phyloP scores from a whole-genome alignment of 2,113 vertebrate genomes.

The Platichthys stellatus region DNA sequence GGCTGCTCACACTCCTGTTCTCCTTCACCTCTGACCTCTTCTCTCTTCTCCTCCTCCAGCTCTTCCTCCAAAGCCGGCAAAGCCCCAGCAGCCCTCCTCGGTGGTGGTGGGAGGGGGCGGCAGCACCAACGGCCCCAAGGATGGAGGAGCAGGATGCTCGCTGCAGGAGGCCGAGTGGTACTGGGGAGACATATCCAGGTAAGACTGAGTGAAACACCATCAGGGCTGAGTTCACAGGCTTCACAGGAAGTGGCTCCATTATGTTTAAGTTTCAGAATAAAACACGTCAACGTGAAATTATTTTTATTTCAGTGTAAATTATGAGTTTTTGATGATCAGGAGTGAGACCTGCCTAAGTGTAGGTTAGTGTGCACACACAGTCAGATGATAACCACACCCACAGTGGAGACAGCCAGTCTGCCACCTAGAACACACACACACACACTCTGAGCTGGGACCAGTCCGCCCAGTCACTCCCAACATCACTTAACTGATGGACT shows the following conservation, averaged over 20 bases:
- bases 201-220: neutral
- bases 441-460: neutral
- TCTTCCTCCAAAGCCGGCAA: slow-evolving; percentile 68
- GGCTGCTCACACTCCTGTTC: neutral
- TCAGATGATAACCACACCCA: slow-evolving; percentile 42
- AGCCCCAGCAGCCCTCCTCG: slow-evolving; percentile 59
- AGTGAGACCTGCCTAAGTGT: slow-evolving; percentile 10
- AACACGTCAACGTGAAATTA: too few relatives aligned
- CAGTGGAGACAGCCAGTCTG: slow-evolving; percentile 51
- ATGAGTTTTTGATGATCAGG: neutral
- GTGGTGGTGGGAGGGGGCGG: slow-evolving; percentile 34
- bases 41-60: slow-evolving; percentile 27
- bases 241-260: too few relatives aligned
- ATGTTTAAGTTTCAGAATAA: neutral
- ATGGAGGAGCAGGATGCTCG: slow-evolving; percentile 43
- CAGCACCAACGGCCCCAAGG: slow-evolving; percentile 47
- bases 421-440: slow-evolving; percentile 17
- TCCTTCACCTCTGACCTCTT: neutral
- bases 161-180: slow-evolving; percentile 75
- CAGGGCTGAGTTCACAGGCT: too few relatives aligned
- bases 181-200: slow-evolving; percentile 77
- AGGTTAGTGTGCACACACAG: slow-evolving; percentile 26
- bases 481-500: slow-evolving; percentile 2
- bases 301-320: neutral
- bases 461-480: neutral